Percentiles rank a stretch among this genome's conserved stretches.
Evolutionary conservation across 2,113 vertebrate species (phyloP).

Genomic region (Bos javanicus): DNA sequence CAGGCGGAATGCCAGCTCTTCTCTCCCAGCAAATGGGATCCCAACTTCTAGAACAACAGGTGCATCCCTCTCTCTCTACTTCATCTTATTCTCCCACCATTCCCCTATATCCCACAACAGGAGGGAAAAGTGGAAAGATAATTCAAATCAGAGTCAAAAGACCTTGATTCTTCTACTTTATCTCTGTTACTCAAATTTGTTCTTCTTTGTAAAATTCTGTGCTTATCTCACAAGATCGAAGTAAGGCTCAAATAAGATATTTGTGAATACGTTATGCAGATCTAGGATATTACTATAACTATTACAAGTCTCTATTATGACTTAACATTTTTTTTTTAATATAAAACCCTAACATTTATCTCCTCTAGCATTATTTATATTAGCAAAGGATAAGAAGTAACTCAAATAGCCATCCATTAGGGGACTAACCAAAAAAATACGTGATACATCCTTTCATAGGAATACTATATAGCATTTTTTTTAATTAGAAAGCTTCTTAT

Average conservation of each 20-base stretch:
- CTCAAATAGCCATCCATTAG: not conserved
- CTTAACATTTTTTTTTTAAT: constrained; percentile 4
- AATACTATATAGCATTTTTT: not conserved
- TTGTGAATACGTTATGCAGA: not conserved
- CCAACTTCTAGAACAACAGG: not conserved
- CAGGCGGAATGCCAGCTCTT: not conserved
- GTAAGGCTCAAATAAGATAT: not conserved
- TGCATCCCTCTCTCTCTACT: not conserved
- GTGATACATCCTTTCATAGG: not conserved
- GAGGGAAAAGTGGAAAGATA: not conserved
- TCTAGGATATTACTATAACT: not conserved
- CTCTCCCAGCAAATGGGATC: not conserved
- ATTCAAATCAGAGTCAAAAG: not conserved
- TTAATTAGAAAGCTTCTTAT: not conserved
- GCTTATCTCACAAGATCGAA: not conserved
- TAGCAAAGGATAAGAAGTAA: constrained; percentile 30
- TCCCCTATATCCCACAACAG: not conserved
- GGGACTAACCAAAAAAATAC: not conserved
- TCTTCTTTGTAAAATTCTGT: not conserved
- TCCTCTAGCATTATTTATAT: not conserved
- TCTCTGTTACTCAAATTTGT: not conserved
- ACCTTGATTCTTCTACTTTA: not conserved
- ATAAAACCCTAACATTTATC: constrained; percentile 10
- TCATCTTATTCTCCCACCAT: not conserved
- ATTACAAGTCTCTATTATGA: not conserved